Percentiles rank a stretch among this genome's conserved stretches.
These are phyloP conservation scores for Arctocebus calabarensis DNA, from an alignment of 2,797 vertebrate genomes.

Conservation along the genomic window DNA sequence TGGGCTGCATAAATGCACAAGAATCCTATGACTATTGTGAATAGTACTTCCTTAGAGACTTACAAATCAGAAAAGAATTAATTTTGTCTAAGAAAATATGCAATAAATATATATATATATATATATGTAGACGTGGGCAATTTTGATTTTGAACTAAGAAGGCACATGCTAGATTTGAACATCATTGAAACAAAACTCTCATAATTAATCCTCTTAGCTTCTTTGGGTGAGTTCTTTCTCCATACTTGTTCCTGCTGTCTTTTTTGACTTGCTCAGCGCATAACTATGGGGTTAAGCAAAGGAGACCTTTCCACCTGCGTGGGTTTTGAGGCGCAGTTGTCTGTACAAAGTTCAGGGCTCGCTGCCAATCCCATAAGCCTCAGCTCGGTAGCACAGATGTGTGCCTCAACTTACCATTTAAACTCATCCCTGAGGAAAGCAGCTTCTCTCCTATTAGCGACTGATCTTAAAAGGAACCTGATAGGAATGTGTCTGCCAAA, in stretches of 20 bases:
- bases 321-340: conserved; percentile 69
- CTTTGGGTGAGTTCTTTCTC: conserved; percentile 61
- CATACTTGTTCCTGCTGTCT: neutral
- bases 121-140: neutral
- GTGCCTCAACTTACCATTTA: conserved; percentile 62
- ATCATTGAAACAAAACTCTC: conserved; percentile 2
- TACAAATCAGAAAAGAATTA: conserved; percentile 24
- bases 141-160: conserved; percentile 20
- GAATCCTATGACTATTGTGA: neutral
- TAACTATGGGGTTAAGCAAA: conserved; percentile 57
- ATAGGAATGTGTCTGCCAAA: conserved; percentile 49
- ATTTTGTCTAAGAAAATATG: conserved; percentile 29
- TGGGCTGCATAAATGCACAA: neutral
- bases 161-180: neutral
- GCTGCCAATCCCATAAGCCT: conserved; percentile 58
- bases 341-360: conserved; percentile 66
- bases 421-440: neutral
- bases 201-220: neutral
- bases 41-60: neutral
- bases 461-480: conserved; percentile 74
- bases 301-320: conserved; percentile 67
- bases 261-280: conserved; percentile 51
- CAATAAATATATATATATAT: neutral
- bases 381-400: conserved; percentile 41
- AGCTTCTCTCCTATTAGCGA: conserved; percentile 62